Conservation (phyloP, 2,888 invertebrate genomes). For the Leptopterna dolabrata region DNA sequence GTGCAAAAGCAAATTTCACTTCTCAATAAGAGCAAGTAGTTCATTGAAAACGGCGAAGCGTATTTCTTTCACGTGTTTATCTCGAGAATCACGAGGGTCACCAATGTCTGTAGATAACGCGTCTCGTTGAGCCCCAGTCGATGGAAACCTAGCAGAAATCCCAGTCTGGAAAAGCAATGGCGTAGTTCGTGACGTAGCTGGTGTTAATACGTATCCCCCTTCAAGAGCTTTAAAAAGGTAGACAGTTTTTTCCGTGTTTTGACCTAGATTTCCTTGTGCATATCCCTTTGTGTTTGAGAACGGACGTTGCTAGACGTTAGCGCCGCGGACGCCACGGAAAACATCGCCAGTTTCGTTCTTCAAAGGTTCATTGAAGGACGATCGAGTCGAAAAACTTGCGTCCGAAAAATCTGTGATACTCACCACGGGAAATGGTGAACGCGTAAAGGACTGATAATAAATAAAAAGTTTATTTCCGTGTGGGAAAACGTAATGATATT, state of each 20-base stretch:
- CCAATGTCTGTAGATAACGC: neutral
- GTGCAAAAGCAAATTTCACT: neutral
- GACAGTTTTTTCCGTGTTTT: constrained; percentile 16
- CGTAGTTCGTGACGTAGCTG: constrained; percentile 41
- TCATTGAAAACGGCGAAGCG: neutral
- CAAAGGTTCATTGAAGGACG: constrained; percentile 8
- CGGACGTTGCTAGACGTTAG: neutral
- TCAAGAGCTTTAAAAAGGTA: neutral
- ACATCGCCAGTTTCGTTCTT: neutral
- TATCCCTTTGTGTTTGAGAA: neutral
- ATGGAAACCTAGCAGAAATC: neutral
- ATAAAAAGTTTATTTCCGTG: neutral
- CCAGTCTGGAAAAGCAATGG: constrained; percentile 14
- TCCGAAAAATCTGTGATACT: neutral
- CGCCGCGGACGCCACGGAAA: neutral
- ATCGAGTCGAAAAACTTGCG: neutral
- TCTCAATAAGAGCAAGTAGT: neutral
- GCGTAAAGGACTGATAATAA: neutral
- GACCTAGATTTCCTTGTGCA: constrained; percentile 31
- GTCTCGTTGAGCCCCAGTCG: neutral
- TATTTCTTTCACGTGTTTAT: neutral
- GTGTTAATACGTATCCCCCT: constrained; percentile 9
- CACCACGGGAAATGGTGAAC: neutral
- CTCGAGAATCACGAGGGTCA: constrained; percentile 4
- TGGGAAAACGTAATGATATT: constrained; percentile 32